phyloP scores from a whole-genome alignment of 1,140 invertebrate genomes.

The Riptortus pedestris region DNA sequence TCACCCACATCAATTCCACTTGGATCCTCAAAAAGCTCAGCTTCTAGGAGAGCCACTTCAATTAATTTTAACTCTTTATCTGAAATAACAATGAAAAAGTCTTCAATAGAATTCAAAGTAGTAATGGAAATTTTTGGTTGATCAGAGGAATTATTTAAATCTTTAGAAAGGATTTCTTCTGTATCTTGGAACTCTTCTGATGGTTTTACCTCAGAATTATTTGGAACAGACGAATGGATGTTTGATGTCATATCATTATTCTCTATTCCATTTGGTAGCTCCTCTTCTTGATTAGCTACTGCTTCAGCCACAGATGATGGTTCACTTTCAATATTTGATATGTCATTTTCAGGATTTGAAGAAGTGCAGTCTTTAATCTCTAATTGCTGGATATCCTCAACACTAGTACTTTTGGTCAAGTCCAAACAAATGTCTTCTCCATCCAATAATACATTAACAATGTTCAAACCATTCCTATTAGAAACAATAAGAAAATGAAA shows the following conservation, averaged over 20 bases:
- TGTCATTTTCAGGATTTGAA: neutral
- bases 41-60: neutral
- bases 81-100: neutral
- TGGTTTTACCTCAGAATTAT: neutral
- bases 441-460: constrained; percentile 2
- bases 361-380: neutral
- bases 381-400: no score
- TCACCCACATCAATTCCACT: constrained; percentile 34
- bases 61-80: constrained; percentile 11
- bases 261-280: constrained; percentile 3
- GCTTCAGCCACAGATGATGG: constrained; percentile 1
- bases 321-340: neutral
- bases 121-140: neutral
- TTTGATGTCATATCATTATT: neutral
- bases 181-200: neutral
- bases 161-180: neutral
- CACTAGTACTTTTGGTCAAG: no score
- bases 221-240: no score
- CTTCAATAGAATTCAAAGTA: neutral
- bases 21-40: neutral
- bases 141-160: neutral
- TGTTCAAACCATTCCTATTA: neutral
- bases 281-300: constrained; percentile 9
- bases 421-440: neutral
- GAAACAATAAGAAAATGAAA: constrained; percentile 11